Evolutionary conservation across 1,140 invertebrate genomes (phyloP), one percentile per base, ranked within the genome.

Genomic region (Drosophila tropicalis): DNA sequence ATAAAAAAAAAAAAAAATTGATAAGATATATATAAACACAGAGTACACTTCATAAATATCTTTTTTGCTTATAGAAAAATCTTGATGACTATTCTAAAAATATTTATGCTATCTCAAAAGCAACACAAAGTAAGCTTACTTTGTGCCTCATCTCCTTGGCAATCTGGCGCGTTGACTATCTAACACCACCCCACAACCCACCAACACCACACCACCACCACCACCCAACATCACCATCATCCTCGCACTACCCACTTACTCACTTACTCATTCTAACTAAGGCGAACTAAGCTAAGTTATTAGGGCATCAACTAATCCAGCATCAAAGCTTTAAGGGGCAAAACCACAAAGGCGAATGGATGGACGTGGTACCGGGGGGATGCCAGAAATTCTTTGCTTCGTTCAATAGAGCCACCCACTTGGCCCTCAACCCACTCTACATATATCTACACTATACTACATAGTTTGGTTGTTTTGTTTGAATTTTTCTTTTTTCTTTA

Each of bases 391-490:
- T 39, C 36, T 51, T 51, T 7, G 17, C 44, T 51, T 51, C 17
- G 9, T 22, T 22, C 44, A 19, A 22, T 51, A 51, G 12, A 36
- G 34, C 36, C 36, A 10, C 36, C 36, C 36, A 10, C 36, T 13
- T 13, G 2, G 10, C 36, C 36, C 12, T 4, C 10, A 9, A 10
- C 10, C 12, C 36, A 39, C 36, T 36, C 34, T 12, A 3, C 17
- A 47, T 47, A 47, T 17, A 47, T 9, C 44, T 51, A 51, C 17
- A 51, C 44, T 51, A 51, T 51, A 51, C 17, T 4, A 51, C 44
- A 51, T 51, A 51, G 44, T 51, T 51, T 51, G 44, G 44, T 51
- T 51, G 44, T 51, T 51, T 51, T 51, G 44, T 51, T 51, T 51
- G 44, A 51, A 22, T 51, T 47, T 47, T 51, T 10, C 22, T 19